Conservation (phyloP, 2,797 vertebrate genomes). For the Mus minutoides region DNA sequence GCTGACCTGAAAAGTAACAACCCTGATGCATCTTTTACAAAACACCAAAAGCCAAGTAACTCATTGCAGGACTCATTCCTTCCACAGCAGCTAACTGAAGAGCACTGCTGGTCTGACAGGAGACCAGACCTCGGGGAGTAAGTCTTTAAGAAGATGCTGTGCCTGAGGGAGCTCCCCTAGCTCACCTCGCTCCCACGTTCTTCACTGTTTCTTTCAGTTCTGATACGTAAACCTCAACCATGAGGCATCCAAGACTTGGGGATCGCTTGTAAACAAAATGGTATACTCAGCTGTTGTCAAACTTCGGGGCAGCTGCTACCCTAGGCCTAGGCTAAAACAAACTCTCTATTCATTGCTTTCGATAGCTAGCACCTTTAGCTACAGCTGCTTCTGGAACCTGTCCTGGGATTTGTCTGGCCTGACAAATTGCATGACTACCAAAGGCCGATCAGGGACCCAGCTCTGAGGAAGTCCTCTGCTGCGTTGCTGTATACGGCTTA, state of each 20-base stretch:
- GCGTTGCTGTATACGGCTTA: not conserved
- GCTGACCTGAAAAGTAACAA: not conserved
- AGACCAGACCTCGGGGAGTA: not conserved
- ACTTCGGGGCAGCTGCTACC: not conserved
- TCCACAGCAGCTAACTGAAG: not conserved
- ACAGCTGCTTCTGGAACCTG: not conserved
- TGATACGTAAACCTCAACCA: not conserved
- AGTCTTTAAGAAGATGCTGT: not conserved
- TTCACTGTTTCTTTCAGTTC: not conserved
- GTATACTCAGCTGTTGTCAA: not conserved
- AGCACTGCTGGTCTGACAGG: not conserved
- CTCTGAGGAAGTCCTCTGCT: not conserved
- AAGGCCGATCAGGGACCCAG: not conserved
- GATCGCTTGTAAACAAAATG: conserved; percentile 5
- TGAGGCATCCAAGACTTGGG: not conserved
- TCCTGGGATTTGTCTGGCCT: not conserved
- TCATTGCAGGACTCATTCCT: not conserved
- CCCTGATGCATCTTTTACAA: not conserved
- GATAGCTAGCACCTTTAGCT: not conserved
- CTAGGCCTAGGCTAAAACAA: not conserved
- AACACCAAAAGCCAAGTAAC: not conserved
- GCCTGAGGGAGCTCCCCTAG: not conserved
- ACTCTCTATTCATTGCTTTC: not conserved
- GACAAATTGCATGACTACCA: not conserved
- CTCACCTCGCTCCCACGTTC: not conserved